These are phyloP conservation scores for Pantala flavescens DNA, from an alignment of 1,140 invertebrate genomes.

Conservation along the genomic window DNA sequence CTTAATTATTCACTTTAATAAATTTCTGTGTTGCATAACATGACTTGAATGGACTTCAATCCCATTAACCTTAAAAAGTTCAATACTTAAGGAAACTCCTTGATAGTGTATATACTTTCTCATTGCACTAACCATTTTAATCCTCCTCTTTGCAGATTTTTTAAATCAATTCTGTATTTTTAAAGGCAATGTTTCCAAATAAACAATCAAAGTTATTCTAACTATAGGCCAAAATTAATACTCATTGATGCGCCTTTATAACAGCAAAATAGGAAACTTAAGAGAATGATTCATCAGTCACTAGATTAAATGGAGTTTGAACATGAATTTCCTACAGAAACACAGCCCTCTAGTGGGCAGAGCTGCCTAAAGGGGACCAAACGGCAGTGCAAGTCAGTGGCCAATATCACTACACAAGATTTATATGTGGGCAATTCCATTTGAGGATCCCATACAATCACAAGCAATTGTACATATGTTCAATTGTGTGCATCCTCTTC, in stretches of 20 bases:
- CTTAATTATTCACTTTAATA: background rate
- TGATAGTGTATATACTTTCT: background rate
- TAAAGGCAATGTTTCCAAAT: too few relatives aligned
- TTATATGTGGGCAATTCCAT: background rate
- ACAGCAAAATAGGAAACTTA: background rate
- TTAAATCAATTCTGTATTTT: too few relatives aligned
- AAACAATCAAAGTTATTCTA: too few relatives aligned
- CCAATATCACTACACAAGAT: constrained; percentile 6
- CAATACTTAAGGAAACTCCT: background rate
- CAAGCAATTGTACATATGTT: background rate
- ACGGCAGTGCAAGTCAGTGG: constrained; percentile 2
- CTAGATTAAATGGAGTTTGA: background rate
- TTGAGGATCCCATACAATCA: constrained; percentile 5
- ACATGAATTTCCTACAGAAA: background rate
- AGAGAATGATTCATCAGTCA: background rate
- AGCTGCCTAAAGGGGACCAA: background rate
- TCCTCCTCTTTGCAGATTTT: too few relatives aligned
- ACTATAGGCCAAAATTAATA: too few relatives aligned
- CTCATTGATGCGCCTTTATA: background rate
- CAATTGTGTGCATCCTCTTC: constrained; percentile 8
- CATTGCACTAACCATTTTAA: too few relatives aligned
- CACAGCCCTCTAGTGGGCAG: background rate
- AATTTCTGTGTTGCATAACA: background rate
- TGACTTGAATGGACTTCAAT: background rate
- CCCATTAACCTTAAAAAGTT: background rate